phyloP scores from a whole-genome alignment of 2,113 vertebrate genomes.

The Corythornis cristatus region DNA sequence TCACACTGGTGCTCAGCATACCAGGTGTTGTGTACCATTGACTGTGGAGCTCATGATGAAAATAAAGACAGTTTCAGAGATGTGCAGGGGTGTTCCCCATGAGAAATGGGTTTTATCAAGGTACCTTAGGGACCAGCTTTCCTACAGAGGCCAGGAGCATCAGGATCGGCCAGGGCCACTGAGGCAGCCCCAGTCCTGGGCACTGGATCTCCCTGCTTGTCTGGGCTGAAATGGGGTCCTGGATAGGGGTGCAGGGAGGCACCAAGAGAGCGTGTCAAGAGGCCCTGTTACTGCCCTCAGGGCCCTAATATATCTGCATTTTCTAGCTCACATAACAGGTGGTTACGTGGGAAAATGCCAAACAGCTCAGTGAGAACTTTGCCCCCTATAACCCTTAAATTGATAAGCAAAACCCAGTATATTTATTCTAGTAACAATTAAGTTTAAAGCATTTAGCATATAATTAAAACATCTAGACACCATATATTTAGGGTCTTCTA shows the following conservation, averaged over 20 bases:
- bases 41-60: background rate
- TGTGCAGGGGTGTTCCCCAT: background rate
- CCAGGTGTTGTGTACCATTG: fast-evolving
- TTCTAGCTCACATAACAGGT: background rate
- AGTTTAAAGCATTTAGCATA: background rate
- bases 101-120: background rate
- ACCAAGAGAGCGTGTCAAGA: background rate
- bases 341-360: background rate
- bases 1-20: fast-evolving
- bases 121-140: background rate
- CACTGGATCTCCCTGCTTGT: fast-evolving
- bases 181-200: background rate
- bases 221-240: background rate
- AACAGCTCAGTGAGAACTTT: background rate
- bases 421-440: background rate
- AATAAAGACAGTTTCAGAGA: background rate
- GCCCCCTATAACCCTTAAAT: background rate
- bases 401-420: background rate
- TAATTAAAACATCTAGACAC: background rate
- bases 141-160: fast-evolving
- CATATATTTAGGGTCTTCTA: background rate
- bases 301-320: background rate
- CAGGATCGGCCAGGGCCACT: fast-evolving
- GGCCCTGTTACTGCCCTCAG: background rate
- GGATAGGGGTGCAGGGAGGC: background rate